Percentiles rank a stretch among this genome's conserved stretches.
phyloP scores from a whole-genome alignment of 1,140 invertebrate species.

The Lerema accius region DNA sequence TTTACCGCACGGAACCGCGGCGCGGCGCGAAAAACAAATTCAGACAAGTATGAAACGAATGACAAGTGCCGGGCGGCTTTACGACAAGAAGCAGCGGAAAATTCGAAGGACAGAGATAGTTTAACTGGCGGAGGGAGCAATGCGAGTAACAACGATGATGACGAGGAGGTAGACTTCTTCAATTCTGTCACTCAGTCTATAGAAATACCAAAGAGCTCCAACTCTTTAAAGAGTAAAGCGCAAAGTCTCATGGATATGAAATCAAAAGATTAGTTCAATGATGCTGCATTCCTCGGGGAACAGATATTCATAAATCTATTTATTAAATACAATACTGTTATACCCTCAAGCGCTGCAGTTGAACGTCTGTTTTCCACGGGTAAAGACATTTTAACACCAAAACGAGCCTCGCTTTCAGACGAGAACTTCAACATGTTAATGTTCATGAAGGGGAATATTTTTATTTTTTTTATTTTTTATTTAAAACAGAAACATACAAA shows the following conservation, averaged over 20 bases:
- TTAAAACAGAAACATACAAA: too few relatives aligned
- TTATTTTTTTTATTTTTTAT: too few relatives aligned
- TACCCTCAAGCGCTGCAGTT: slow-evolving; percentile 48
- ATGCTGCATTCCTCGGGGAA: slow-evolving; percentile 47
- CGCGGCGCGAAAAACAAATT: too few relatives aligned
- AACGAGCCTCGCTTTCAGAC: slow-evolving; percentile 47
- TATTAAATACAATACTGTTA: slow-evolving; percentile 47
- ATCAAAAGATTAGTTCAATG: slow-evolving; percentile 42
- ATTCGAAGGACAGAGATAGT: slow-evolving; percentile 42
- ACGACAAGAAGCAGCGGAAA: slow-evolving; percentile 41
- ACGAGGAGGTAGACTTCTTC: slow-evolving; percentile 40
- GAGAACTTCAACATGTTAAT: slow-evolving; percentile 50
- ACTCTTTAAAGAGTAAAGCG: slow-evolving; percentile 38
- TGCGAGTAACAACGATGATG: slow-evolving; percentile 26
- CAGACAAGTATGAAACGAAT: too few relatives aligned
- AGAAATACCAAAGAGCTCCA: slow-evolving; percentile 38
- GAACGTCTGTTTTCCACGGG: slow-evolving; percentile 45
- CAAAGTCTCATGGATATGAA: slow-evolving; percentile 45
- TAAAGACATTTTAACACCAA: slow-evolving; percentile 48
- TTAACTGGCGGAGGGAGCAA: slow-evolving; percentile 40
- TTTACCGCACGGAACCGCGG: too few relatives aligned
- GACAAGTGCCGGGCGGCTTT: too few relatives aligned
- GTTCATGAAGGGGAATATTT: slow-evolving; percentile 46
- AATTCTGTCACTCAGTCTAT: slow-evolving; percentile 45
- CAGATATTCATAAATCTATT: slow-evolving; percentile 48